A percentile compares a stretch with the other conserved stretches of the same genome.
Conservation (phyloP, 1,140 invertebrate species). For the Drosophila watanabei region DNA sequence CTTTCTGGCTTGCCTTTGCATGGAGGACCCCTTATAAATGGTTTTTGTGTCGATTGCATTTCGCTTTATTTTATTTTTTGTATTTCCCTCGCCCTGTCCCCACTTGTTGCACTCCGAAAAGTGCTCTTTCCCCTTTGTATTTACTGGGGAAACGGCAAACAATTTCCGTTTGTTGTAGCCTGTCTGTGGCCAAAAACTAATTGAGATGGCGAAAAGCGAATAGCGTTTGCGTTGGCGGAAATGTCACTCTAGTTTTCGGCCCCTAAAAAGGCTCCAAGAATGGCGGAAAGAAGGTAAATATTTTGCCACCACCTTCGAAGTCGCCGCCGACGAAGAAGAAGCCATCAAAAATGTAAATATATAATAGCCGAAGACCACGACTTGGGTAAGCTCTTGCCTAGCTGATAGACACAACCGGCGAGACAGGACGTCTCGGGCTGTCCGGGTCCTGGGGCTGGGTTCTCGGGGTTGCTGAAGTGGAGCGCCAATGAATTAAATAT, state of each 20-base stretch:
- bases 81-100: slow-evolving; percentile 11
- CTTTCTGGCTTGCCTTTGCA: too few species aligned
- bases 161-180: slow-evolving; percentile 74
- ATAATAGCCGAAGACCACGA: slow-evolving; percentile 58
- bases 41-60: slow-evolving; percentile 29
- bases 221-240: slow-evolving; percentile 53
- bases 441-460: slow-evolving; percentile 19
- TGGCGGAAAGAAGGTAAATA: slow-evolving; percentile 42
- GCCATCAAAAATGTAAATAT: slow-evolving; percentile 81
- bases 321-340: too few species aligned
- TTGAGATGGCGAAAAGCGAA: slow-evolving; percentile 69
- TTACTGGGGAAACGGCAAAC: slow-evolving; percentile 64
- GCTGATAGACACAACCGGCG: slow-evolving; percentile 50
- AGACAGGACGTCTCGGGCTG: slow-evolving; percentile 20
- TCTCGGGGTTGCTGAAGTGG: slow-evolving; percentile 59
- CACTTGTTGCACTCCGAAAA: slow-evolving; percentile 66
- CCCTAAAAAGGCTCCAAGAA: slow-evolving; percentile 14
- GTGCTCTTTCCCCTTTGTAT: slow-evolving; percentile 28
- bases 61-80: slow-evolving; percentile 26
- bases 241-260: slow-evolving; percentile 41
- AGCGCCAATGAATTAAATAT: slow-evolving; percentile 81
- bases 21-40: slow-evolving; percentile 27
- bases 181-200: slow-evolving; percentile 66
- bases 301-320: slow-evolving; percentile 22
- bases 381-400: slow-evolving; percentile 39